These are phyloP conservation scores for Eupithecia subumbrata DNA, from an alignment of 2,888 invertebrate genomes.

Conservation along the genomic window DNA sequence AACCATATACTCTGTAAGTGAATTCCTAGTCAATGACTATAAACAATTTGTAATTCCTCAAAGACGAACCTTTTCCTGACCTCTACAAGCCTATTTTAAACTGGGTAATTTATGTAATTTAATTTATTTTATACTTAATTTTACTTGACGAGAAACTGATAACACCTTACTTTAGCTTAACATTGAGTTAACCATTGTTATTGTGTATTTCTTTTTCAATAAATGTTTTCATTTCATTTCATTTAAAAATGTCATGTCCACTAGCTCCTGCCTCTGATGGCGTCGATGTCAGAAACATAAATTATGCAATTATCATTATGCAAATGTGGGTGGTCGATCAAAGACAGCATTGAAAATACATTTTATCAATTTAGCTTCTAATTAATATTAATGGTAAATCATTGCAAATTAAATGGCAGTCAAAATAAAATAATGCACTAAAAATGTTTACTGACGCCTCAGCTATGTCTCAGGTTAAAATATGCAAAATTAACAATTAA, in stretches of 20 bases:
- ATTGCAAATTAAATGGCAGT: background rate
- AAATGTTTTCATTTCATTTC: too few relatives aligned
- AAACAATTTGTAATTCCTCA: too few relatives aligned
- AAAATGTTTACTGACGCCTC: background rate
- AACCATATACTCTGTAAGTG: too few relatives aligned
- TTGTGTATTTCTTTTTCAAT: too few relatives aligned
- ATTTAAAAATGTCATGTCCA: background rate
- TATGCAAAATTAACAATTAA: background rate
- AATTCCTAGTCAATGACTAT: too few relatives aligned
- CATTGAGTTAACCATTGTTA: too few relatives aligned
- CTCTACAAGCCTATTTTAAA: too few relatives aligned
- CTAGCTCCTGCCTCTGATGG: background rate
- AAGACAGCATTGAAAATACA: background rate
- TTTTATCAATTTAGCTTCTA: background rate
- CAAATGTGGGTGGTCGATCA: background rate
- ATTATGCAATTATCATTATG: background rate
- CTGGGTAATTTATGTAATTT: too few relatives aligned
- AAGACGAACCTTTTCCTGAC: too few relatives aligned
- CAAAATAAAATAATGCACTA: background rate
- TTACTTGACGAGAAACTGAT: too few relatives aligned
- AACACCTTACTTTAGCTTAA: too few relatives aligned
- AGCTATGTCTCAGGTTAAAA: background rate
- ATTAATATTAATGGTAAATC: background rate
- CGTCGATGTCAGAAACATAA: background rate
- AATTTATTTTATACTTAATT: too few relatives aligned